Percentiles rank a stretch among this genome's conserved stretches.
These are phyloP conservation scores for Cossypha caffra DNA, from an alignment of 2,797 vertebrate species.

Conservation along the genomic window DNA sequence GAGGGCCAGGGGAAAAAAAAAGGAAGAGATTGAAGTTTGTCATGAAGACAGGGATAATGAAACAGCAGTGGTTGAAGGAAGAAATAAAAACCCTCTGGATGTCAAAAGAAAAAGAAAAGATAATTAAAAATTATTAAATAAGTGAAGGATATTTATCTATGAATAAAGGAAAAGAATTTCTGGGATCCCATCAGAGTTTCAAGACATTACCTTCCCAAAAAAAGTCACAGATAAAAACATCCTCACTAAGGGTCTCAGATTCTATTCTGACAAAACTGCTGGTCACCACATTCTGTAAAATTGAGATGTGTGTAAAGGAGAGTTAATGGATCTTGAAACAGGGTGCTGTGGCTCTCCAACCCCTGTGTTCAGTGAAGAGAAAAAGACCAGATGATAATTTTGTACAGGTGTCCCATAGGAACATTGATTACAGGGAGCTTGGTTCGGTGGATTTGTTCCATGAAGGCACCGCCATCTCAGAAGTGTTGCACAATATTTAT, in stretches of 20 bases:
- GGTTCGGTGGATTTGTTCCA: not conserved
- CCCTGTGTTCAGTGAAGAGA: not conserved
- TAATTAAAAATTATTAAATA: not conserved
- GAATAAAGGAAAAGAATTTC: not conserved
- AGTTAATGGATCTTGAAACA: not conserved
- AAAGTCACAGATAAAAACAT: not conserved
- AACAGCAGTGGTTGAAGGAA: not conserved
- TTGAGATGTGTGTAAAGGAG: not conserved
- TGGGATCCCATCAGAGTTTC: not conserved
- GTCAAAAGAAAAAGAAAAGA: fast-evolving
- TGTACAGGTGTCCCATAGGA: fast-evolving
- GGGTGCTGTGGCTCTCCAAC: not conserved
- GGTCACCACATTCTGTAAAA: not conserved
- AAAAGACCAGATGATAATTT: not conserved
- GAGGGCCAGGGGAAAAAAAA: not conserved
- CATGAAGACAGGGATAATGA: not conserved
- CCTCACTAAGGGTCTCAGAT: not conserved
- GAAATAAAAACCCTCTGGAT: not conserved
- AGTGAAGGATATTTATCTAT: not conserved
- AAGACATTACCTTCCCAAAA: not conserved
- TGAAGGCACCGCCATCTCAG: not conserved
- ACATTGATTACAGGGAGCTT: not conserved
- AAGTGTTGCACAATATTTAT: not conserved
- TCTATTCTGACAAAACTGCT: not conserved
- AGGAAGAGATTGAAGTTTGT: not conserved